Conservation (phyloP, 1,140 invertebrate genomes). For the Dendroctonus valens region DNA sequence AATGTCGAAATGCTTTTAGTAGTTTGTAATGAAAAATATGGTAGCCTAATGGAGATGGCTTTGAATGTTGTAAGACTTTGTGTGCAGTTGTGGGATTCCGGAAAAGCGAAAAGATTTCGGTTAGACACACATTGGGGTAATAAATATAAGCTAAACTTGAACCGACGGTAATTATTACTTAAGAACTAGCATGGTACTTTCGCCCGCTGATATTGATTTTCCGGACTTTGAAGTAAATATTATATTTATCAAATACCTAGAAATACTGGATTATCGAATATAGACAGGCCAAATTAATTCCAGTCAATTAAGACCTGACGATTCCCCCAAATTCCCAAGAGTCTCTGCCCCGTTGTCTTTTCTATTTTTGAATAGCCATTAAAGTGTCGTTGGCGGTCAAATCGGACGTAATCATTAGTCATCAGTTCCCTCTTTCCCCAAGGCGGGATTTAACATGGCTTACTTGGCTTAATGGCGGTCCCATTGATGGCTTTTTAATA, state of each 20-base stretch:
- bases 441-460: slow-evolving; percentile 38
- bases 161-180: too few relatives aligned
- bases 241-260: neutral
- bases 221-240: too few relatives aligned
- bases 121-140: too few relatives aligned
- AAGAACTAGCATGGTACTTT: too few relatives aligned
- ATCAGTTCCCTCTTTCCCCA: slow-evolving; percentile 40
- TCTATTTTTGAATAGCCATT: slow-evolving; percentile 36
- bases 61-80: too few relatives aligned
- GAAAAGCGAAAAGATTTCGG: too few relatives aligned
- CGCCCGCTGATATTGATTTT: too few relatives aligned
- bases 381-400: slow-evolving; percentile 42
- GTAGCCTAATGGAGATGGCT: too few relatives aligned
- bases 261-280: neutral
- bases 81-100: too few relatives aligned
- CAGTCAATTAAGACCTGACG: neutral
- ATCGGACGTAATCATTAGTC: slow-evolving; percentile 43
- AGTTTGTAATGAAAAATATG: too few relatives aligned
- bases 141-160: too few relatives aligned
- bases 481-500: slow-evolving; percentile 48
- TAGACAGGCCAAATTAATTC: neutral
- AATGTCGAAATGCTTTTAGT: slow-evolving; percentile 1
- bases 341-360: neutral
- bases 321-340: neutral
- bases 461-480: slow-evolving; percentile 44